Evolutionary conservation across 2,113 vertebrate species (phyloP), one percentile per base, ranked within the genome.

Genomic region (Cricetomys ansorgei): DNA sequence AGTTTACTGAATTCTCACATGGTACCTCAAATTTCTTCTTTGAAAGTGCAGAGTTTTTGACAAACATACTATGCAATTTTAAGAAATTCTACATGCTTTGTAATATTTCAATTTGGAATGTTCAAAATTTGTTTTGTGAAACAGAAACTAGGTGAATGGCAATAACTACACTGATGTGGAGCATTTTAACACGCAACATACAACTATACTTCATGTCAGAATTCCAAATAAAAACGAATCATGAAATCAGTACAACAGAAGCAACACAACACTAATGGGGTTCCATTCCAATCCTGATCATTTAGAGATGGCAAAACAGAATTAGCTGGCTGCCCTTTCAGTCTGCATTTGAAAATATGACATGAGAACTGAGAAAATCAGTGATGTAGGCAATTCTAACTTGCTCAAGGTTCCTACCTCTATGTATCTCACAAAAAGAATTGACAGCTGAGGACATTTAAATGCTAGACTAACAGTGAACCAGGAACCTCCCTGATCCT

Each of bases 21-120:
- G 34, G 16, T 80, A 62, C 43, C 31, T 92, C 80, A 95, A 96
- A 89, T 12, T 88, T 92, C 19, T 94, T 55, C 6, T 90, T 80
- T 75, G 53, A 77, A 94, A 92, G 86, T 29, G 3, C 29, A 72
- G 17, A n/a, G 3, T 17, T 95, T 57, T 76, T 15, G 43, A 53
- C 50, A 91, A 69, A 84, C 34, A 57, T 40, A 37, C 10, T 84
- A 59, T 27, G 37, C 21, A 62, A 92, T 65, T 91, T 89, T 62
- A 90, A 75, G n/a, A 79, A 70, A 88, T 86, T 81, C 40, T 91
- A 55, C 88, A 76, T 4, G 59, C 10, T 81, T 69, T 3, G 40
- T 69, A 64, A 90, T 86, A 81, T 73, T 59, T 93, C 79, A 89
- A 87, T 53, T 88, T 84, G 81, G 34, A 4, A 53, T 7, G 2